A percentile compares a stretch with the other conserved stretches of the same genome.
Conservation (phyloP, 2,888 invertebrate species). For the Pyrrhia umbra region DNA sequence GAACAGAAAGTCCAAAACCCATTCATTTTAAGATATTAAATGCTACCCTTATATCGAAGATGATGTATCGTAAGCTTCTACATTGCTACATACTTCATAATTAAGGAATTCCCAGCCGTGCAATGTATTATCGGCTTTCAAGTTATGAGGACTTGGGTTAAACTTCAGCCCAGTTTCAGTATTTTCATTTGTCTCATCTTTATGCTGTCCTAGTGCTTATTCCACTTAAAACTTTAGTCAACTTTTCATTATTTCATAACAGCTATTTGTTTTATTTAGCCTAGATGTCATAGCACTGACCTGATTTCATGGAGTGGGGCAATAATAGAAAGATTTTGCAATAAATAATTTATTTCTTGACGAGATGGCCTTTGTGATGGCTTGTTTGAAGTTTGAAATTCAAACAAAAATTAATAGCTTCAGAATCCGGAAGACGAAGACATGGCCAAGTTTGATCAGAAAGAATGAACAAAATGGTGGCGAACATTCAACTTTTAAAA, state of each 20-base stretch:
- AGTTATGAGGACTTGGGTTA: slow-evolving; percentile 11
- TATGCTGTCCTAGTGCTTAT: slow-evolving; percentile 2
- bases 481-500: not conserved
- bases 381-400: slow-evolving; percentile 7
- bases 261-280: slow-evolving; percentile 18
- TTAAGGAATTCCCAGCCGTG: slow-evolving; percentile 35
- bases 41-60: slow-evolving; percentile 31
- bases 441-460: not conserved
- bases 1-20: not conserved
- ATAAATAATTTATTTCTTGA: not conserved
- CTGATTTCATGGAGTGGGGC: slow-evolving; percentile 4
- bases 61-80: slow-evolving; percentile 38
- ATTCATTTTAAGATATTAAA: slow-evolving; percentile 16
- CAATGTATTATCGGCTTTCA: slow-evolving; percentile 32
- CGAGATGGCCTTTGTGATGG: not conserved
- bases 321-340: not conserved
- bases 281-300: slow-evolving; percentile 8
- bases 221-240: not conserved
- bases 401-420: not conserved
- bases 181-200: slow-evolving; percentile 26
- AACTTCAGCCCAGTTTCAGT: slow-evolving; percentile 27
- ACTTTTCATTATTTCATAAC: slow-evolving; percentile 24
- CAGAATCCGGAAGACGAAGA: not conserved
- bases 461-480: not conserved
- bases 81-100: slow-evolving; percentile 29